Base-by-base conservation (phyloP, 2,888 invertebrate genomes). In the Hemaris fuciformis region DNA sequence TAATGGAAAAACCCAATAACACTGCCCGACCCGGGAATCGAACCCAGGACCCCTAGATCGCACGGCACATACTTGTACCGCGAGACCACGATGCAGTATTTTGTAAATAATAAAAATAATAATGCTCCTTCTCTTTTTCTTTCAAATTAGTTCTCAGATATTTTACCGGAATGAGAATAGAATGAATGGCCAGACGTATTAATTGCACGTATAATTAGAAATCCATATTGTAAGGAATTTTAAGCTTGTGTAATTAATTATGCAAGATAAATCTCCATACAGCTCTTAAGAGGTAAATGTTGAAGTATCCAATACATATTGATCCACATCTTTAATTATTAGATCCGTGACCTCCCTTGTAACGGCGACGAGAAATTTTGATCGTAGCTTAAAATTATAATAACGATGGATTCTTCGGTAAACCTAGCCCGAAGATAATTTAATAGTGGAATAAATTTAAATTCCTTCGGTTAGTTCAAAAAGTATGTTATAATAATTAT, bases 161-260 rank as follows among this genome's bases (percentile, higher is more conserved):
- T n/a, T n/a, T n/a, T n/a, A n/a, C n/a, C n/a, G n/a, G n/a, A n/a
- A n/a, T n/a, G n/a, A n/a, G n/a, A n/a, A n/a, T n/a, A n/a, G n/a
- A n/a, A n/a, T n/a, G n/a, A n/a, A n/a, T n/a, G n/a, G n/a, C 53
- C 53, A 53, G 53, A 53, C 18, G 10, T 31, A 53, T 27, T 53
- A 31, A 53, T 53, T 18, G 31, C 18, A 53, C 53, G 31, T 31
- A 53, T 53, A 18, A n/a, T 31, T 53, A 18, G 53, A 53, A 18
- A 27, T 53, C 53, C 18, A 18, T 8, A 31, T 31, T 31, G 31
- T n/a, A n/a, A n/a, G n/a, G n/a, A n/a, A n/a, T n/a, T n/a, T n/a
- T n/a, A n/a, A n/a, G n/a, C n/a, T n/a, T n/a, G n/a, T n/a, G n/a
- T n/a, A n/a, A n/a, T n/a, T n/a, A n/a, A n/a, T n/a, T n/a, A n/a